Base-by-base conservation (phyloP, 2,113 vertebrate genomes). In the Gopherus evgoodei region DNA sequence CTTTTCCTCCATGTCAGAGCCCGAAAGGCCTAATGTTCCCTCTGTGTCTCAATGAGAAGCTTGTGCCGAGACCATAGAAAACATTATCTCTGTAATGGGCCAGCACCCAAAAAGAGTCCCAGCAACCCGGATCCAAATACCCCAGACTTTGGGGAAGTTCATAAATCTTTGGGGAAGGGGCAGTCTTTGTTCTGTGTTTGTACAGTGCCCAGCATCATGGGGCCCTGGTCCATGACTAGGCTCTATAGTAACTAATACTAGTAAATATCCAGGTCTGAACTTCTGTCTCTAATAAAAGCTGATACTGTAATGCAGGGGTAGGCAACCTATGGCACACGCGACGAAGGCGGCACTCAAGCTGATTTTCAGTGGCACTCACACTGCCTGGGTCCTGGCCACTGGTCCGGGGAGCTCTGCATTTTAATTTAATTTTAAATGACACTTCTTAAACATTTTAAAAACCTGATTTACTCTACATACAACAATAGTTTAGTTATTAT, bases 1-100 rank as follows among this genome's bases (percentile, higher is more conserved):
- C 57, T 2, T 22, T 47, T 59, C 62, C n/a, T 52, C n/a, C 72
- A 50, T 52, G 5, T 52, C 87, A 21, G 21, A 24, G 17, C 49
- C 31, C 35, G 29, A 65, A 16, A 25, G 16, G 69, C 21, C n/a
- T 86, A 11, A 22, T 16, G 2, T 65, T 93, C 44, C 44, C 75
- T 88, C 10, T 90, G 89, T 90, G 25, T 27, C 62, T 76, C 47
- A 49, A 42, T 62, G 52, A 49, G 78, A 83, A 1, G 0, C 81
- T 22, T 89, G 82, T 47, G 10, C 44, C 91, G 84, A 94, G 25
- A 57, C 54, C 38, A 76, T 5, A 42, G 50, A 93, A 89, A 83
- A 94, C 49, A 84, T 4, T 8, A 25, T 62, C 17, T 31, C 44
- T 42, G 8, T 21, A 72, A 14, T 38, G 79, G 11, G 14, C 65